Evolutionary conservation across 2,888 invertebrate species (phyloP).

Genomic region (Drosophila birchii): DNA sequence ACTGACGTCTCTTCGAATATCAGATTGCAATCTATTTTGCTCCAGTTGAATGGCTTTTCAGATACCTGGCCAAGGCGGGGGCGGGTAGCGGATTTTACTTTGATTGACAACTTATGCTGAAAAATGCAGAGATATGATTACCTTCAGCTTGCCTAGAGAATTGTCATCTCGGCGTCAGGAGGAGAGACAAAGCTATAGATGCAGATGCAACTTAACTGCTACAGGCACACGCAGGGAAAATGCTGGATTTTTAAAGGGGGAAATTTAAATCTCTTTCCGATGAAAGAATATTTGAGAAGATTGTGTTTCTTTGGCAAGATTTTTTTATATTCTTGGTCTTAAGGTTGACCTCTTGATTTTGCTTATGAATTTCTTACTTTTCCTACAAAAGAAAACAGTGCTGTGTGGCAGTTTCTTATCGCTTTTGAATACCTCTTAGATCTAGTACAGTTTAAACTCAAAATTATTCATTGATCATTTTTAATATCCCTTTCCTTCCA

Average conservation of each 20-base stretch:
- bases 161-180: slow-evolving; percentile 35
- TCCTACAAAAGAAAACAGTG: too few species aligned
- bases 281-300: too few species aligned
- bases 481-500: background rate
- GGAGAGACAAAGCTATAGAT: slow-evolving; percentile 16
- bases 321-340: too few species aligned
- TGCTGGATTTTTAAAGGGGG: background rate
- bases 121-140: slow-evolving; percentile 33
- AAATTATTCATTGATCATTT: background rate
- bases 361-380: too few species aligned
- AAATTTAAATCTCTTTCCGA: background rate
- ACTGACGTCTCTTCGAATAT: slow-evolving; percentile 34
- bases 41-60: slow-evolving; percentile 8
- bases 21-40: slow-evolving; percentile 29
- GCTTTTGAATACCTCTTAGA: too few species aligned
- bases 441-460: too few species aligned
- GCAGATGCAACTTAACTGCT: slow-evolving; percentile 6
- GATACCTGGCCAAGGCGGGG: background rate
- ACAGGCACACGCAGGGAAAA: slow-evolving; percentile 1
- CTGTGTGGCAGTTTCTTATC: background rate
- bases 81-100: background rate
- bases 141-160: slow-evolving; percentile 33
- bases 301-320: too few species aligned
- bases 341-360: too few species aligned
- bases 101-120: slow-evolving; percentile 45